Conservation (phyloP, 2,888 invertebrate species). For the Ophion costatus region DNA sequence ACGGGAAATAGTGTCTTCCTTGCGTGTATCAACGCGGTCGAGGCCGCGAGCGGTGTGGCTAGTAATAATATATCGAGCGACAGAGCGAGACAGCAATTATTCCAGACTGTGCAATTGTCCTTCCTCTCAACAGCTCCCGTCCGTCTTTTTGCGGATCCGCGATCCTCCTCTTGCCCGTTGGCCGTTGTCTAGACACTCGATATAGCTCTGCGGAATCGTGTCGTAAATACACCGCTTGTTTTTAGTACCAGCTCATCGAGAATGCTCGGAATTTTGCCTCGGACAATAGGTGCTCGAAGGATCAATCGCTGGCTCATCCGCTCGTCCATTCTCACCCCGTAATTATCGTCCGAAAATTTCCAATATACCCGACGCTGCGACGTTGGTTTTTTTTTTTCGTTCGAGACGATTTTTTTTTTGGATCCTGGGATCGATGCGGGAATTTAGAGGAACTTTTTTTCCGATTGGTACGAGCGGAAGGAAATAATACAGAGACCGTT, state of each 20-base stretch:
- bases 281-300: background rate
- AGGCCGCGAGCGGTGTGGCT: no score
- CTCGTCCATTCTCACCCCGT: slow-evolving; percentile 17
- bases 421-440: background rate
- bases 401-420: background rate
- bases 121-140: slow-evolving; percentile 24
- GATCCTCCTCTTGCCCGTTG: slow-evolving; percentile 19
- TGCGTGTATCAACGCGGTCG: no score
- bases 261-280: slow-evolving; percentile 6
- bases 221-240: slow-evolving; percentile 43
- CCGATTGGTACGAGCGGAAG: background rate
- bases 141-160: slow-evolving; percentile 54
- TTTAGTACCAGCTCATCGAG: slow-evolving; percentile 25
- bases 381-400: no score
- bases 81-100: background rate
- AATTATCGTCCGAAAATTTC: slow-evolving; percentile 19
- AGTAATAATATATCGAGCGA: no score
- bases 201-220: slow-evolving; percentile 49
- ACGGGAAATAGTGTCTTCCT: no score
- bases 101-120: slow-evolving; percentile 47
- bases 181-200: slow-evolving; percentile 47
- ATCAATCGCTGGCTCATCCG: background rate
- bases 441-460: background rate
- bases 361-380: background rate
- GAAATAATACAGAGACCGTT: background rate